Base-by-base conservation (phyloP, 2,113 vertebrate species). In the Xyliphius kryptos region DNA sequence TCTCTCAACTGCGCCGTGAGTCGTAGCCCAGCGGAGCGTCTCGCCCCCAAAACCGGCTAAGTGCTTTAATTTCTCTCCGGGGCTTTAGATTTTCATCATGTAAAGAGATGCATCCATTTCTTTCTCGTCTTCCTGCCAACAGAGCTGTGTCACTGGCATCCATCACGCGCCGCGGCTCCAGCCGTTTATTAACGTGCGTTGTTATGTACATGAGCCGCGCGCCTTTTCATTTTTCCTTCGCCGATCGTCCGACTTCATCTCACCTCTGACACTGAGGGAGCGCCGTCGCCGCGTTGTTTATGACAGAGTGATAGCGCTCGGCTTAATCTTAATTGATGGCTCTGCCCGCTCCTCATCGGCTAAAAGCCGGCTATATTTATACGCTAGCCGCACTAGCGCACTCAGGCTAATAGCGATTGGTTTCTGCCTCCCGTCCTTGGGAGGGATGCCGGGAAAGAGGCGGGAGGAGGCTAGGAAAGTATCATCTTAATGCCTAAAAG, bases 361-460 rank as follows among this genome's bases (percentile, higher is more conserved):
- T 93, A 91, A 93, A 89, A 93, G 90, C 89, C 77, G 76, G 78
- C 83, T 83, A 78, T 88, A 88, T 90, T 88, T 89, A 88, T 89
- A 83, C 82, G 80, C 79, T 71, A 70, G 56, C 74, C 13, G 43
- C 43, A n/a, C 72, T 81, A 85, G 74, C 85, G 86, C 84, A 85
- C 84, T 80, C 76, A 78, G 88, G 87, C 88, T 91, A 90, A 87
- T 85, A 90, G 85, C 81, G 86, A 91, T 90, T 91, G 84, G 86
- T 87, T 89, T 87, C 79, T 75, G 79, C 82, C 80, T 77, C 81
- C 78, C 84, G 89, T 89, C 89, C 89, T 91, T 91, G 87, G 85
- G 84, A 86, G 77, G 80, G 49, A 82, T 81, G 79, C 76, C 81
- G 80, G 80, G 73, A 77, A 84, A 67, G 82, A 9, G 20, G 54